These are phyloP conservation scores for Cerastoderma edule DNA, from an alignment of 2,888 invertebrate genomes.

Conservation along the genomic window DNA sequence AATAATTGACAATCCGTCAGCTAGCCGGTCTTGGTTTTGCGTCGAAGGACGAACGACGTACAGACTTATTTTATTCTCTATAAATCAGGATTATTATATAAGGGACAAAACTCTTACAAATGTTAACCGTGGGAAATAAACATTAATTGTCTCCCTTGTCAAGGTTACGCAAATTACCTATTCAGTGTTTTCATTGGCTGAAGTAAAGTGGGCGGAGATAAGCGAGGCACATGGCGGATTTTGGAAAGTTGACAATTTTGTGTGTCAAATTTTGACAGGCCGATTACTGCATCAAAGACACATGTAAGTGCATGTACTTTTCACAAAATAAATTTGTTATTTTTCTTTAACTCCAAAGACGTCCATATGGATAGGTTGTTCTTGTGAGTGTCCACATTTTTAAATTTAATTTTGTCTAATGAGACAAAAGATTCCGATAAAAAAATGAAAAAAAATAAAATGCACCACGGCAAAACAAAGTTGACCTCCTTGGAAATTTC, in stretches of 20 bases:
- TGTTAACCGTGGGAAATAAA: slow-evolving; percentile 7
- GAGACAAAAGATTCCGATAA: slow-evolving; percentile 49
- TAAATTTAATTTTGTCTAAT: slow-evolving; percentile 13
- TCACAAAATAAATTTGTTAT: not conserved
- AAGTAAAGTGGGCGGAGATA: slow-evolving; percentile 52
- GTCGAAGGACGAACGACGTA: no score
- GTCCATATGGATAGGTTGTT: not conserved
- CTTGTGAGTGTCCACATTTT: slow-evolving; percentile 13
- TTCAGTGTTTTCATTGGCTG: slow-evolving; percentile 44
- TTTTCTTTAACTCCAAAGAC: not conserved
- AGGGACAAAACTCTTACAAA: slow-evolving; percentile 15
- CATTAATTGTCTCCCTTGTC: slow-evolving; percentile 5
- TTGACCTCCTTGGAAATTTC: slow-evolving; percentile 21
- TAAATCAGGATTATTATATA: no score
- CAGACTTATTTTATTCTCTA: no score
- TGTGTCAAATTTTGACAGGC: slow-evolving; percentile 55
- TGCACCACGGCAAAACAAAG: slow-evolving; percentile 36
- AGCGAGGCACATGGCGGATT: slow-evolving; percentile 63
- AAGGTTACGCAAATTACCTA: slow-evolving; percentile 8
- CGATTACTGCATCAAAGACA: slow-evolving; percentile 40
- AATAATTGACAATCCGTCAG: no score
- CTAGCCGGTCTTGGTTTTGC: no score
- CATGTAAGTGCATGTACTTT: slow-evolving; percentile 43
- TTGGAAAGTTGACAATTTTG: slow-evolving; percentile 60
- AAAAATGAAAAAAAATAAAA: slow-evolving; percentile 26